These are phyloP conservation scores for Eupithecia subfuscata DNA, from an alignment of 2,888 invertebrate species.

Conservation along the genomic window DNA sequence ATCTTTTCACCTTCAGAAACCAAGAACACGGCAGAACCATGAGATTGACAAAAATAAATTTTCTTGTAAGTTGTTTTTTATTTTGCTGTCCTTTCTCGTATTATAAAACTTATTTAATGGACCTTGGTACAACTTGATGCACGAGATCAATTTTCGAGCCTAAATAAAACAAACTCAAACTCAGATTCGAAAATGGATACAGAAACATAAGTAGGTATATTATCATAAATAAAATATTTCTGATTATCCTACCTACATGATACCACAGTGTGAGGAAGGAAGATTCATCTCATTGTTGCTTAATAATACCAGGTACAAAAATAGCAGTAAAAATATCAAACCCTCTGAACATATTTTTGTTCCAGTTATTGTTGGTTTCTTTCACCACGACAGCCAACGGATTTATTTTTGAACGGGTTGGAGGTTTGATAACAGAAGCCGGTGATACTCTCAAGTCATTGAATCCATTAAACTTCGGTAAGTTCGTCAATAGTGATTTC, in stretches of 20 bases:
- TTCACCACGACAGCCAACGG: constrained; percentile 5
- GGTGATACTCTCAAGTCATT: background rate
- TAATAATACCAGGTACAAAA: background rate
- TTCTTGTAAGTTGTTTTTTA: background rate
- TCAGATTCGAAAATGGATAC: background rate
- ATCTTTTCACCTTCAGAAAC: background rate
- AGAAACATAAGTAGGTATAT: background rate
- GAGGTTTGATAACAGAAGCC: background rate
- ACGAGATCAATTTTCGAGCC: background rate
- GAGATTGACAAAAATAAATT: background rate
- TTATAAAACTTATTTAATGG: background rate
- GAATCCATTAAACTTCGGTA: background rate
- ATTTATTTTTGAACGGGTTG: background rate
- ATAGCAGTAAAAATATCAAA: background rate
- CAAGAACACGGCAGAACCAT: background rate
- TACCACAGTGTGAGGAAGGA: background rate
- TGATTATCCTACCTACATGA: background rate
- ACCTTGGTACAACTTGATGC: background rate
- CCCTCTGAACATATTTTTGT: background rate
- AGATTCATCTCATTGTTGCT: background rate
- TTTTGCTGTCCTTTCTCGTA: background rate
- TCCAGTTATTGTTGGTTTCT: constrained; percentile 15
- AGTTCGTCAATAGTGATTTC: background rate
- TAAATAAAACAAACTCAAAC: background rate
- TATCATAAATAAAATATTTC: background rate